phyloP scores from a whole-genome alignment of 2,797 vertebrate species.

The Anabacerthia variegaticeps region DNA sequence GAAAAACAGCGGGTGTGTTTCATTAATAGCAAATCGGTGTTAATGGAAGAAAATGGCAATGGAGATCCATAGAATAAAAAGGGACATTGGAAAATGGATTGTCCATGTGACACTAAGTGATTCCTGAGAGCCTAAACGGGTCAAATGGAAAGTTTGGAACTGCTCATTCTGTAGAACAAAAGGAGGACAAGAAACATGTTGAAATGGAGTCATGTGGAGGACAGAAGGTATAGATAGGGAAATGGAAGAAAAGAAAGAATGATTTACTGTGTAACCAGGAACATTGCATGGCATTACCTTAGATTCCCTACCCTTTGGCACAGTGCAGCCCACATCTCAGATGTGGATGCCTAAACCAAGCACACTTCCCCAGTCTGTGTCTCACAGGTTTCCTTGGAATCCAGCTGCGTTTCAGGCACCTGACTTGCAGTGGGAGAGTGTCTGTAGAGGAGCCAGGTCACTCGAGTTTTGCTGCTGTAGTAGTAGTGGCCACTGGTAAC shows the following conservation, averaged over 20 bases:
- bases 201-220: not conserved
- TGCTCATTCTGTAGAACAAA: not conserved
- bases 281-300: not conserved
- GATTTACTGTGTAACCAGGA: not conserved
- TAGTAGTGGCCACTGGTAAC: not conserved
- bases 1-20: not conserved
- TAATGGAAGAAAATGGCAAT: not conserved
- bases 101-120: not conserved
- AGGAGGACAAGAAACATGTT: slow-evolving; percentile 60
- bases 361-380: not conserved
- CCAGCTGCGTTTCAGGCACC: not conserved
- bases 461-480: not conserved
- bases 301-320: not conserved
- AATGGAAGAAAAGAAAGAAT: not conserved
- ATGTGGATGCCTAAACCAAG: not conserved
- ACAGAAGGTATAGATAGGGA: not conserved
- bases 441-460: not conserved
- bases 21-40: not conserved
- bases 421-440: not conserved
- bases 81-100: not conserved
- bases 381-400: not conserved
- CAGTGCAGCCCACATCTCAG: not conserved
- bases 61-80: not conserved
- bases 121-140: not conserved
- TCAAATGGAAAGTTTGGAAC: not conserved